Evolutionary conservation across 2,113 vertebrate genomes (phyloP).

Genomic region (Morone saxatilis): DNA sequence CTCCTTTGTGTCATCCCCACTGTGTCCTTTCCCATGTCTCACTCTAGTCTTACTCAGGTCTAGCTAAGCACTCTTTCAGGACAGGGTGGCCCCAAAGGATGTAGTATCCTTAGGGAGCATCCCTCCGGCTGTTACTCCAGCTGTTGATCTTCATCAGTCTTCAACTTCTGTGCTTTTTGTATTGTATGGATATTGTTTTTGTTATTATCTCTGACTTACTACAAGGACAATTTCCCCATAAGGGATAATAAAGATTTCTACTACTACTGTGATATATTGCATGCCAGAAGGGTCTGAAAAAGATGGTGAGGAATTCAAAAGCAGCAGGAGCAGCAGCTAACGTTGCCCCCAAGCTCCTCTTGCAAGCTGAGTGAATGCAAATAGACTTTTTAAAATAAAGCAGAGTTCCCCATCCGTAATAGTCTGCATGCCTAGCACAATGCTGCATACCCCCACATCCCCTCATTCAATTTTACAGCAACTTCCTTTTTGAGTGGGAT

Average conservation of each 20-base stretch:
- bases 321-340: constrained; percentile 64
- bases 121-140: constrained; percentile 64
- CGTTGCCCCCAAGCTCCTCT: constrained; percentile 55
- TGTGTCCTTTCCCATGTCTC: constrained; percentile 42
- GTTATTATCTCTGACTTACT: constrained; percentile 68
- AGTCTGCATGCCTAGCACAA: constrained; percentile 57
- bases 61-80: constrained; percentile 43
- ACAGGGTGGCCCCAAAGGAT: constrained; percentile 47
- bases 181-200: constrained; percentile 63
- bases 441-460: constrained; percentile 50
- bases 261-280: constrained; percentile 67
- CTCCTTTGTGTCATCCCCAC: constrained; percentile 44
- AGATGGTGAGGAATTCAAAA: constrained; percentile 66
- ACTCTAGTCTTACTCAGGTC: constrained; percentile 36
- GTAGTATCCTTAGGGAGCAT: constrained; percentile 27
- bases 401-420: constrained; percentile 62
- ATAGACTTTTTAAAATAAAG: constrained; percentile 67
- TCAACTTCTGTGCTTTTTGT: constrained; percentile 28
- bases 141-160: constrained; percentile 63
- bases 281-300: constrained; percentile 64
- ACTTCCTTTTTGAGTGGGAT: constrained; percentile 62
- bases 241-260: constrained; percentile 70
- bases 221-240: constrained; percentile 67
- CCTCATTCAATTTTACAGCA: constrained; percentile 58
- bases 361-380: constrained; percentile 69